Evolutionary conservation across 2,113 vertebrate species (phyloP), one percentile per base, ranked within the genome.

Genomic region (Leucosticte australis): DNA sequence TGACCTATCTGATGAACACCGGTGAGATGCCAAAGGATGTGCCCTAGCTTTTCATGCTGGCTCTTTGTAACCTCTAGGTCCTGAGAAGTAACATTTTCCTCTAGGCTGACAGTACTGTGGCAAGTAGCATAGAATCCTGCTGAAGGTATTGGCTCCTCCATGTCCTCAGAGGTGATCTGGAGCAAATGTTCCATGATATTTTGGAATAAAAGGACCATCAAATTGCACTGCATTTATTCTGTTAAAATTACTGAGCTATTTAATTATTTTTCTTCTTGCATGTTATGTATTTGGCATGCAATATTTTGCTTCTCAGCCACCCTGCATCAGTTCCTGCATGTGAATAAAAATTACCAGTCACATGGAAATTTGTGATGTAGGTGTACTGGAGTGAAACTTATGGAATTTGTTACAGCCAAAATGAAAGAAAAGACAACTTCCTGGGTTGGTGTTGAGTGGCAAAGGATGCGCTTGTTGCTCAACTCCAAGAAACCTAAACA

Each of bases 401-500:
- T 1, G 15, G 56, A 49, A 67, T 44, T 47, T 49, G 4, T 57
- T 75, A 67, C 8, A 65, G 71, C 2, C 46, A 78, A 69, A 78
- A 85, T 31, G 5, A 49, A 42, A 62, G 20, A 31, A 52, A 52
- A 16, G 13, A 26, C 24, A 62, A 4, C 27, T 86, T 86, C 20
- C 35, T 82, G 27, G 3, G 35, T 69, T 85, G 27, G 12, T 57
- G 56, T 37, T 52, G n/a, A 35, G 21, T 47, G 15, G 26, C 39
- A 74, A 57, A 84, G 15, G 42, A 65, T 1, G 2, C 0, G 0
- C 47, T 82, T 60, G 16, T 31, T 50, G 21, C 35, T 70, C 31
- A 52, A 11, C 3, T 27, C 27, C 8, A 23, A 20, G 24, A 27
- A 49, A 67, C 21, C 6, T 6, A 22, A 55, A 60, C 49, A 14